phyloP scores from a whole-genome alignment of 2,888 invertebrate genomes.

The Hydrotaea cyrtoneurina region DNA sequence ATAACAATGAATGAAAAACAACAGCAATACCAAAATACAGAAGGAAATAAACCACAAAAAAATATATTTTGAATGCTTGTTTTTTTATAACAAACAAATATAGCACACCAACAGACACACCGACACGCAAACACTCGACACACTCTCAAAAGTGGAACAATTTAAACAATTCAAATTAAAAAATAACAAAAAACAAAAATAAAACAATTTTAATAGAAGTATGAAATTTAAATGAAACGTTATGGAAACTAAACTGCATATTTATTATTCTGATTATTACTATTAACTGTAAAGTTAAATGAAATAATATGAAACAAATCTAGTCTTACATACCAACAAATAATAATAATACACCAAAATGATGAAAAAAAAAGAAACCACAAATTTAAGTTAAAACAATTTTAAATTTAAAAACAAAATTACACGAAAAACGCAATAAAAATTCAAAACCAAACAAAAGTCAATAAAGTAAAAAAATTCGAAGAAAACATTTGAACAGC shows the following conservation, averaged over 20 bases:
- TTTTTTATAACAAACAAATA: neutral
- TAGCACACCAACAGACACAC: slow-evolving; percentile 8
- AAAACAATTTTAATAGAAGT: slow-evolving; percentile 14
- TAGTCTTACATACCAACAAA: slow-evolving; percentile 17
- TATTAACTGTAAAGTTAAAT: slow-evolving; percentile 54
- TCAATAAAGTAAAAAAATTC: slow-evolving; percentile 33
- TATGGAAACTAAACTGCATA: neutral
- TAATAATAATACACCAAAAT: neutral
- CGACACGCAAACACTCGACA: slow-evolving; percentile 22
- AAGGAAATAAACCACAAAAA: slow-evolving; percentile 32
- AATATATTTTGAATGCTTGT: slow-evolving; percentile 19
- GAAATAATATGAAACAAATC: neutral
- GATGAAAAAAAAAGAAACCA: neutral
- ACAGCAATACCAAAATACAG: slow-evolving; percentile 41
- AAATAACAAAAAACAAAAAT: slow-evolving; percentile 4
- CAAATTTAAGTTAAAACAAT: neutral
- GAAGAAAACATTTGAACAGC: slow-evolving; percentile 14
- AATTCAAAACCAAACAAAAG: slow-evolving; percentile 33
- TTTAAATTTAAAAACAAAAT: slow-evolving; percentile 19
- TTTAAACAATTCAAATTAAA: slow-evolving; percentile 41
- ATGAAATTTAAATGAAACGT: neutral
- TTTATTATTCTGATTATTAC: neutral
- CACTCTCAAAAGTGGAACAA: slow-evolving; percentile 59
- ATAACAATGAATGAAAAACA: slow-evolving; percentile 10
- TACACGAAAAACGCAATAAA: slow-evolving; percentile 30